Conservation (phyloP, 2,113 vertebrate genomes). For the Lynx canadensis region DNA sequence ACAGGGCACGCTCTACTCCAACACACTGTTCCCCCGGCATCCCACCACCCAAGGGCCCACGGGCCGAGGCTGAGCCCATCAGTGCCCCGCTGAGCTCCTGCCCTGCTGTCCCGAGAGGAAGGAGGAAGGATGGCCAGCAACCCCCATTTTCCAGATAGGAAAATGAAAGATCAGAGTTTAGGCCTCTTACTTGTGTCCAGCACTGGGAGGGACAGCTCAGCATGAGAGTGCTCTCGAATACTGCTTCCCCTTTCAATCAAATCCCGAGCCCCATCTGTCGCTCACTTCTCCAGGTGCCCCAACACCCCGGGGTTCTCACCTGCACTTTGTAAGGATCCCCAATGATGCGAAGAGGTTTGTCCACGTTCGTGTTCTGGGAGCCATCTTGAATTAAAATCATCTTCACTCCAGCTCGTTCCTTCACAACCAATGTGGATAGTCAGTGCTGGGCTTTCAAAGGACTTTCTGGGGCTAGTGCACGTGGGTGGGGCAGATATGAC, state of each 20-base stretch:
- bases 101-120: background rate
- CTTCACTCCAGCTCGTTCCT: constrained; percentile 96
- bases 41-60: rapidly evolving
- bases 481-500: background rate
- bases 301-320: constrained; percentile 78
- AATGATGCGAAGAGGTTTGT: constrained; percentile 95
- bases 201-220: background rate
- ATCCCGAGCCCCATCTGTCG: background rate
- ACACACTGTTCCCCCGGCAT: background rate
- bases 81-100: no score
- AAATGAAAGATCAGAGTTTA: rapidly evolving
- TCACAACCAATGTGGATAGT: background rate
- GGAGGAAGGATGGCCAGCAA: background rate
- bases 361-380: constrained; percentile 93
- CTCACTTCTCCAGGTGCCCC: background rate
- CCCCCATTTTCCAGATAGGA: background rate
- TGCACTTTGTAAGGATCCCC: constrained; percentile 97
- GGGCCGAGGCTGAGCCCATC: background rate
- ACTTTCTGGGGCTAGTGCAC: background rate
- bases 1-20: background rate
- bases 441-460: background rate
- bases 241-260: background rate
- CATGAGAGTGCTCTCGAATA: background rate
- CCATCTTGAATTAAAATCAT: constrained; percentile 97
- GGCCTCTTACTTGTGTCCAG: background rate